Conservation (phyloP, 2,888 invertebrate species). For the Brachypalpus laphriformis region DNA sequence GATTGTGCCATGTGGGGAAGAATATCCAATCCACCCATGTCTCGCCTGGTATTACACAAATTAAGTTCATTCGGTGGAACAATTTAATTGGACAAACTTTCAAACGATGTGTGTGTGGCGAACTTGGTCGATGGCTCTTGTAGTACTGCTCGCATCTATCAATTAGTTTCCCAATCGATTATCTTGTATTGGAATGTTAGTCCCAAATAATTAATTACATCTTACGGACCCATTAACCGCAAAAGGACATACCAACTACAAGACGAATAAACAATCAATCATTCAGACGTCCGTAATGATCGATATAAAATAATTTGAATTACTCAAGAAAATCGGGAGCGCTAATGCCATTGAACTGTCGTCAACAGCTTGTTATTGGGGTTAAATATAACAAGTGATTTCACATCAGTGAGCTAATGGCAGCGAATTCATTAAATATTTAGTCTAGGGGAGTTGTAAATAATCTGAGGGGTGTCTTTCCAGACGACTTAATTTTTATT, state of each 20-base stretch:
- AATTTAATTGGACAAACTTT: conserved; percentile 30
- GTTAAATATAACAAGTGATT: not conserved
- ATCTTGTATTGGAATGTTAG: conserved; percentile 6
- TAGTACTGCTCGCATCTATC: too few species aligned
- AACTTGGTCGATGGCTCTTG: too few species aligned
- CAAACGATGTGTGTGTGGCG: too few species aligned
- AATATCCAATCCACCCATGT: too few species aligned
- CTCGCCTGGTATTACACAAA: too few species aligned
- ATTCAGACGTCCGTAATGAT: conserved; percentile 14
- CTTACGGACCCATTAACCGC: conserved; percentile 5
- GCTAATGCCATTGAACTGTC: not conserved
- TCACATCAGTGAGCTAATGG: not conserved
- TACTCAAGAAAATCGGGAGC: not conserved
- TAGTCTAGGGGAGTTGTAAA: too few species aligned
- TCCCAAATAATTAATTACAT: conserved; percentile 27
- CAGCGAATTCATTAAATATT: not conserved
- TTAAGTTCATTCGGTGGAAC: conserved; percentile 23
- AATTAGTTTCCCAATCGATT: conserved; percentile 17
- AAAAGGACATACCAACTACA: not conserved
- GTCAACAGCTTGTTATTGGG: not conserved
- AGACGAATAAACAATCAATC: conserved; percentile 33
- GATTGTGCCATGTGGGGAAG: too few species aligned
- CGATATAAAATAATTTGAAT: conserved; percentile 12
- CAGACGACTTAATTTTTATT: not conserved
- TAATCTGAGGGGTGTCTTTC: too few species aligned